Evolutionary conservation across 2,888 invertebrate genomes (phyloP), one percentile per base, ranked within the genome.

Genomic region (Crematogaster levior): DNA sequence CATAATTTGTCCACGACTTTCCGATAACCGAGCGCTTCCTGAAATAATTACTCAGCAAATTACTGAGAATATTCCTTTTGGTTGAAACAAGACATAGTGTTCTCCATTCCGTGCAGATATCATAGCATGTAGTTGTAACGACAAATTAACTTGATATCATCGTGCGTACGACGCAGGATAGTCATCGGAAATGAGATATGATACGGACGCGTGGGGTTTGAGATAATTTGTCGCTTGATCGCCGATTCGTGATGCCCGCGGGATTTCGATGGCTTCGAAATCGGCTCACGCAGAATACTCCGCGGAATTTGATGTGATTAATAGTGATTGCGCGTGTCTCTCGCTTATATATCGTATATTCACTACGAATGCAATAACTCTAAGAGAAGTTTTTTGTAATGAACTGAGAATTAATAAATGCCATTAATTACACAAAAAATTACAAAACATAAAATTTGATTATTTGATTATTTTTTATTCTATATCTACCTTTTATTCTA

Each of bases 191-290:
- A 46, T 68, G 43, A 56, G 18, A 46, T 70, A 81, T 48, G 61
- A 70, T 63, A 73, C 24, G 72, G 30, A 43, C 46, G 53, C 56
- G 66, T 51, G 85, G 89, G 80, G 81, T 77, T 74, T 61, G 63
- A 86, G 92, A 91, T 92, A 92, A 92, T 92, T 92, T 92, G 91
- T 92, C 92, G 91, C 89, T 90, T 91, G 91, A 90, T 86, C 90
- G 89, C 87, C 90, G 90, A 90, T 87, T 87, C 91, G 90, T 83
- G 83, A 88, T 81, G 86, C 91, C 90, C 90, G 84, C 84, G 90
- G 91, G 91, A 91, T 89, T 89, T 89, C 89, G 88, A 56, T 56
- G 84, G 66, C 46, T 61, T 83, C 81, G 86, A 82, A 87, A 87
- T 83, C 85, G 79, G 34, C 80, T 60, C 53, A 56, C 84, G 84